phyloP scores from a whole-genome alignment of 2,888 invertebrate species.

The Plutella xylostella region DNA sequence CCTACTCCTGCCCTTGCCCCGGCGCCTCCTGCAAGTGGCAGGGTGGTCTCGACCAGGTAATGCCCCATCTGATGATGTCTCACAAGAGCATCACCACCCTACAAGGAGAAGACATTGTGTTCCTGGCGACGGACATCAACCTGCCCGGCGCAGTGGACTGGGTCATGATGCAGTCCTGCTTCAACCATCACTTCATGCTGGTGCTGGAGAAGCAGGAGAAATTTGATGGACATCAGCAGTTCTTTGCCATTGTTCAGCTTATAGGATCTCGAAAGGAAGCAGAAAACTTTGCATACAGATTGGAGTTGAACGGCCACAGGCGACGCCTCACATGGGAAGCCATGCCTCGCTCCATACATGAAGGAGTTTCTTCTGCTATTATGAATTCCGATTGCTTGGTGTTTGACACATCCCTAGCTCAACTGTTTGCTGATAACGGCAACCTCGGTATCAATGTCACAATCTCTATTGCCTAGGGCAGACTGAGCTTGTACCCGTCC shows the following conservation, averaged over 20 bases:
- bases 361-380: constrained; percentile 98
- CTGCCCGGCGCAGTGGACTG: constrained; percentile 99
- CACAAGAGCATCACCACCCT: constrained; percentile 99
- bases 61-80: constrained; percentile 97
- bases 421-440: constrained; percentile 98
- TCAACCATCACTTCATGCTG: constrained; percentile 99
- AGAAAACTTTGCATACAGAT: constrained; percentile 97
- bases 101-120: constrained; percentile 99
- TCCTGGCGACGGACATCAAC: constrained; percentile 99
- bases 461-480: constrained; percentile 92
- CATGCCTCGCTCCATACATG: constrained; percentile 97
- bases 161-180: constrained; percentile 99
- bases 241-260: constrained; percentile 98
- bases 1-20: constrained; percentile 99
- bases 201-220: constrained; percentile 99
- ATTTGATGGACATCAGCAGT: constrained; percentile 95
- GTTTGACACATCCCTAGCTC: constrained; percentile 98
- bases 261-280: constrained; percentile 99
- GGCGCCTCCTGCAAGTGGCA: constrained; percentile 99
- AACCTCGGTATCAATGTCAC: constrained; percentile 99
- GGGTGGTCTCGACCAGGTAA: constrained; percentile 96
- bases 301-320: constrained; percentile 96
- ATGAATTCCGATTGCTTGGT: constrained; percentile 98
- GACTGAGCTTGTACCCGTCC: too few relatives aligned
- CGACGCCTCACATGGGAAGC: constrained; percentile 99